phyloP scores from a whole-genome alignment of 35 echinoderm and acorn worm genomes.

The Apostichopus parvimensis region DNA sequence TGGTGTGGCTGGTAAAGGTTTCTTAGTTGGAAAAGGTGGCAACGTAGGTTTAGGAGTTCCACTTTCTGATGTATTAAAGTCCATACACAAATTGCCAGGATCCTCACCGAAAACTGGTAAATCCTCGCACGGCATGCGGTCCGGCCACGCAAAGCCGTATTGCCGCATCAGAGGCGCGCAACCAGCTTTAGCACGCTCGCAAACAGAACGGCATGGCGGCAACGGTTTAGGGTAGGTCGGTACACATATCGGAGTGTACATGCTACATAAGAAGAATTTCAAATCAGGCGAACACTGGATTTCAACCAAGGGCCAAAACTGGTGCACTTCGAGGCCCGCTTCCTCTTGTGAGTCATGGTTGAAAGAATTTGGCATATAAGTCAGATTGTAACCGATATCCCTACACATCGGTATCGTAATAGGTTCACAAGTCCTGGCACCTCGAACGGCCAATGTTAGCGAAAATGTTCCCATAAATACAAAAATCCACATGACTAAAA shows the following conservation, averaged over 20 bases:
- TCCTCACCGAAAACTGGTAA: slow-evolving; percentile 78
- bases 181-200: slow-evolving; percentile 85
- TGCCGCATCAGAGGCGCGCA: slow-evolving; percentile 95
- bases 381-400: slow-evolving; percentile 97
- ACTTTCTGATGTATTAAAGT: slow-evolving; percentile 77
- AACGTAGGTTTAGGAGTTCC: slow-evolving; percentile 77
- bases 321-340: slow-evolving; percentile 97
- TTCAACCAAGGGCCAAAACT: slow-evolving; percentile 96
- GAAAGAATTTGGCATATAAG: slow-evolving; percentile 99
- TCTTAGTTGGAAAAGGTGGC: slow-evolving; percentile 45
- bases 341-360: slow-evolving; percentile 97
- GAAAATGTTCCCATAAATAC: slow-evolving; percentile 16
- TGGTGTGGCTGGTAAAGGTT: slow-evolving; percentile 30
- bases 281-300: slow-evolving; percentile 97
- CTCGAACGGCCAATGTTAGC: not conserved
- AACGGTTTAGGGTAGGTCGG: slow-evolving; percentile 91
- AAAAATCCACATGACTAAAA: slow-evolving; percentile 46
- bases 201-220: slow-evolving; percentile 89
- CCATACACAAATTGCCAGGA: slow-evolving; percentile 91
- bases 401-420: slow-evolving; percentile 99
- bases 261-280: slow-evolving; percentile 98
- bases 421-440: slow-evolving; percentile 81
- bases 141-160: slow-evolving; percentile 98
- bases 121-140: slow-evolving; percentile 92
- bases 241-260: slow-evolving; percentile 95